A percentile compares a stretch with the other conserved stretches of the same genome.
Conservation (phyloP, 2,888 invertebrate species). For the Uropetala carovei region DNA sequence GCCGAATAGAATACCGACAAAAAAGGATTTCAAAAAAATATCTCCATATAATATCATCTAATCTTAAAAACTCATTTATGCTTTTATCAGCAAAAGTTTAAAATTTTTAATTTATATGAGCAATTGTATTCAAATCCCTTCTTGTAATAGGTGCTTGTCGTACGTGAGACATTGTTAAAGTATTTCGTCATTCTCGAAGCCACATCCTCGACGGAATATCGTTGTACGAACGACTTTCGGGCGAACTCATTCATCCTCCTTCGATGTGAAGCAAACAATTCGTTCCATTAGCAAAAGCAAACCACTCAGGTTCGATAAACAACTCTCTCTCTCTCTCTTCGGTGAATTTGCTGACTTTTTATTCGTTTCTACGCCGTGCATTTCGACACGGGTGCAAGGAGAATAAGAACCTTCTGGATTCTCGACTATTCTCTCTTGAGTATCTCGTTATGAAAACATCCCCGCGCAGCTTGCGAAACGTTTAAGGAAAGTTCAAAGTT, state of each 20-base stretch:
- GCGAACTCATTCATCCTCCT: background rate
- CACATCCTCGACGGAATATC: background rate
- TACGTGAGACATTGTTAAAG: background rate
- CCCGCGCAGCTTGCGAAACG: background rate
- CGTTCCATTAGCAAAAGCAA: conserved; percentile 24
- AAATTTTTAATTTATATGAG: no score
- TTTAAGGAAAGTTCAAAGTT: background rate
- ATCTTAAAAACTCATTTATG: no score
- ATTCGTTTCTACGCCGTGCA: background rate
- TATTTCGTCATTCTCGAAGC: background rate
- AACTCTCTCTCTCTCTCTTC: background rate
- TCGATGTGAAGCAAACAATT: background rate
- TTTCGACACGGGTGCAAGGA: background rate
- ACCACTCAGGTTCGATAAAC: conserved; percentile 20
- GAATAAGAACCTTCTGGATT: background rate
- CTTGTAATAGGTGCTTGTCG: background rate
- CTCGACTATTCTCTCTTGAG: background rate
- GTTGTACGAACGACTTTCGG: background rate
- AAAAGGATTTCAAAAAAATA: no score
- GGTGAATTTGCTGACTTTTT: background rate
- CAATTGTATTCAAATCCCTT: background rate
- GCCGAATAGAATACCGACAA: no score
- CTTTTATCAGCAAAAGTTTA: no score
- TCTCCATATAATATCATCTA: no score
- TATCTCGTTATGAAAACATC: background rate